Percentiles rank a stretch among this genome's conserved stretches.
phyloP scores from a whole-genome alignment of 2,113 vertebrate species.

The Nothobranchius furzeri region DNA sequence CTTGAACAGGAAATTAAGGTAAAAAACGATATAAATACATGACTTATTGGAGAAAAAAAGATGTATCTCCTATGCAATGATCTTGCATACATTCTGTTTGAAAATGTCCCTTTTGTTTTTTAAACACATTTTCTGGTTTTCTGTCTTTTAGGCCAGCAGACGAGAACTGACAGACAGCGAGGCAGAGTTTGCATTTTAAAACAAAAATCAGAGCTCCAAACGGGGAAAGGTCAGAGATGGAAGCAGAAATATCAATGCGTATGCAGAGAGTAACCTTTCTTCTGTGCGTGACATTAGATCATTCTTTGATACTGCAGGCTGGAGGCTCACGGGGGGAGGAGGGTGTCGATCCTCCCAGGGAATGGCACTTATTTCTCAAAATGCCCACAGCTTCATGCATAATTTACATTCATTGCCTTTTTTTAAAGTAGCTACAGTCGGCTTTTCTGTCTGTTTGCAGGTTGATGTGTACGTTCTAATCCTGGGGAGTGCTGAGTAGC shows the following conservation, averaged over 20 bases:
- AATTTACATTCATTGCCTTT: constrained; percentile 73
- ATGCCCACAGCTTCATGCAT: constrained; percentile 72
- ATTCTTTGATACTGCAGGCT: constrained; percentile 70
- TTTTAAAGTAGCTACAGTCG: constrained; percentile 57
- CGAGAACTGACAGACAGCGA: constrained; percentile 18
- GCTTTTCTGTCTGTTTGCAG: constrained; percentile 59
- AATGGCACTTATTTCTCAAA: constrained; percentile 66
- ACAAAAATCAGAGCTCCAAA: constrained; percentile 49
- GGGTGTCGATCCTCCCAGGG: constrained; percentile 27
- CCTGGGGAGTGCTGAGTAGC: constrained; percentile 62
- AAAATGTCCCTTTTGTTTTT: not conserved
- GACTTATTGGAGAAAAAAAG: not conserved
- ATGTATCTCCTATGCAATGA: too few species aligned
- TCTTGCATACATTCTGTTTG: not conserved
- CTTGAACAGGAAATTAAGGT: constrained; percentile 50
- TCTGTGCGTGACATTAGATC: constrained; percentile 77
- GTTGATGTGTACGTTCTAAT: constrained; percentile 54
- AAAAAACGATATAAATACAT: constrained; percentile 22
- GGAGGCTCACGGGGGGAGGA: not conserved
- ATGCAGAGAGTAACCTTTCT: constrained; percentile 80
- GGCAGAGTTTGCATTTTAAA: constrained; percentile 41
- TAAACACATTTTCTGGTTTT: not conserved
- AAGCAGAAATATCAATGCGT: constrained; percentile 75
- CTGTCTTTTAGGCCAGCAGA: constrained; percentile 4
- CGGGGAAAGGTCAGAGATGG: constrained; percentile 74